phyloP scores from a whole-genome alignment of 2,888 invertebrate species.

The Agrotis ipsilon region DNA sequence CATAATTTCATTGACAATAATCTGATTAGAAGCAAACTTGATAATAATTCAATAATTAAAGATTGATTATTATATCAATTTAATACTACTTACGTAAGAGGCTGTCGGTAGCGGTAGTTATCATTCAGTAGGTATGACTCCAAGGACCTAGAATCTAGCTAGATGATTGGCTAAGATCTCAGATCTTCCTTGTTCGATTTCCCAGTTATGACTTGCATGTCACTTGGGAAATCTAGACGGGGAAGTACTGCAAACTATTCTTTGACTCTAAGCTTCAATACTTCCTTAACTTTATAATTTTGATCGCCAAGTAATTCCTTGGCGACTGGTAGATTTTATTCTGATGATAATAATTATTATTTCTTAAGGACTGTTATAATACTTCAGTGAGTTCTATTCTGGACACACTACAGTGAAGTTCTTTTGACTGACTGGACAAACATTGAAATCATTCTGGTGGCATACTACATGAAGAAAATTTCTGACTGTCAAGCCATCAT shows the following conservation, averaged over 20 bases:
- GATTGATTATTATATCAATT: no score
- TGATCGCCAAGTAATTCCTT: background rate
- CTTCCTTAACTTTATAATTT: background rate
- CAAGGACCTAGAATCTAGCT: background rate
- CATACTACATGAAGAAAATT: background rate
- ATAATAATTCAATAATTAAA: no score
- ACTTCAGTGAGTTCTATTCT: no score
- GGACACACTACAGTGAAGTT: background rate
- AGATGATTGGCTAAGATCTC: conserved; percentile 9
- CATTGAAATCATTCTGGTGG: no score
- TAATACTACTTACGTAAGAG: conserved; percentile 11
- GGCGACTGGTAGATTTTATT: background rate
- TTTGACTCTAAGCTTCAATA: no score
- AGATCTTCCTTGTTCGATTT: conserved; percentile 25
- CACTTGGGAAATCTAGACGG: conserved; percentile 12
- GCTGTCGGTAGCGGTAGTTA: background rate
- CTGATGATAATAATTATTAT: background rate
- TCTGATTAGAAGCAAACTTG: background rate
- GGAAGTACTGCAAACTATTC: background rate
- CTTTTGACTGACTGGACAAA: background rate
- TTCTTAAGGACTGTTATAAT: no score
- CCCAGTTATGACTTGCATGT: background rate
- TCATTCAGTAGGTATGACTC: background rate
- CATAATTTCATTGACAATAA: no score
- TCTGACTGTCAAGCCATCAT: background rate